Evolutionary conservation across 2,888 invertebrate genomes (phyloP), one percentile per base, ranked within the genome.

Genomic region (Leptinotarsa haldemani): DNA sequence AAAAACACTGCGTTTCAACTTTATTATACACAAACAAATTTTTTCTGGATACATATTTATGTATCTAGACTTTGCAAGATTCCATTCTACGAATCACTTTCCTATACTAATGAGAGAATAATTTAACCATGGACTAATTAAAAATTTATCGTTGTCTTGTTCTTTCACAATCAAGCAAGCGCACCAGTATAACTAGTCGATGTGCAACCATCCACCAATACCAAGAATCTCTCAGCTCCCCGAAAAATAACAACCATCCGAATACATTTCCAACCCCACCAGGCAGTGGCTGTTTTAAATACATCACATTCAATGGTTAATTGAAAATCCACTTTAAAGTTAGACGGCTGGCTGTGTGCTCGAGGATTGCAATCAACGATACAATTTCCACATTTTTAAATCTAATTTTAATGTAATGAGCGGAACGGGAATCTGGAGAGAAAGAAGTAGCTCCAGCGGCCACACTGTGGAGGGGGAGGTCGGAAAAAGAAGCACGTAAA

Each of bases 361-460:
- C 75, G 50, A 71, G 85, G 84, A 86, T 86, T 84, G 87, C 87
- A 88, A 87, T 87, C 87, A 87, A 86, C 87, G 87, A 86, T 87
- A 87, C 87, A 87, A 87, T 87, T 87, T 87, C 87, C 87, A 87
- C 87, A 87, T 87, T 87, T 87, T 87, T 87, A 87, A 87, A 87
- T 87, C 86, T 87, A 87, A 87, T 87, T 87, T 86, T 87, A 86
- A 86, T 86, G 86, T 87, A 87, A 87, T 87, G 84, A 85, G 85
- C 69, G 71, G 71, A 74, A 74, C 71, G 74, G 75, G 80, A 70
- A 72, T 50, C 74, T 69, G 69, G 67, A 81, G 79, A 81, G 81
- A 82, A 82, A 82, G 76, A 20, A 56, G 56, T 13, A 22, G 56
- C 56, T 56, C 81, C 80, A 81, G 46, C 81, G 83, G 82, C 82